Base-by-base conservation (phyloP, 2,888 invertebrate species). In the Brachypterus glaber region DNA sequence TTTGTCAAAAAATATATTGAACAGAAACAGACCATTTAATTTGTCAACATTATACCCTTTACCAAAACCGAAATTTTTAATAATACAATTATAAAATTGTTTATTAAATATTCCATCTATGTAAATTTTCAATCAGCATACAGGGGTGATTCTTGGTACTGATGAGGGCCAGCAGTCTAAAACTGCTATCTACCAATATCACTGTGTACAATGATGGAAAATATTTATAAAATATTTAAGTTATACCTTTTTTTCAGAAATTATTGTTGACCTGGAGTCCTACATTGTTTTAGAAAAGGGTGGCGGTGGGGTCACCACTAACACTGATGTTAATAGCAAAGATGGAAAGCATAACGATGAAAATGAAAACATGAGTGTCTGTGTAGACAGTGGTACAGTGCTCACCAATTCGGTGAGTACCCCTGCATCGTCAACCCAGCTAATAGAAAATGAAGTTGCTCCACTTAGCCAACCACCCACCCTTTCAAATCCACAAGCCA, bases 361-460 rank as follows among this genome's bases (percentile, higher is more conserved):
- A 40, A 34, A 37, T 48, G 39, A 54, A 49, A 51, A 51, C 55
- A 65, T 64, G 64, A 65, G 62, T 51, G 55, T 63, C 41, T 64
- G 65, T 54, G 52, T 63, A 55, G 54, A 60, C 44, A 46, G 54
- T 15, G 53, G 50, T 30, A 49, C 54, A 37, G 57, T 57, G 53
- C 58, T 59, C 47, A 49, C 58, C 50, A 57, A 35, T 45, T 46
- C 53, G 48, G 55, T 53, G 52, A 49, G 51, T 47, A 51, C 52
- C 29, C 38, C 41, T 17, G 45, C 48, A 27, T 40, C 38, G 32
- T 44, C 44, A 15, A 33, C 38, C 24, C 40, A 48, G 14, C 37
- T 37, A 17, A 14, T 43, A 31, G 37, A 30, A 9, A 13, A 27
- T 4, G 12, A 5, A 5, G 5, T 13, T 11, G 12, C 27, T 27